A percentile compares a stretch with the other conserved stretches of the same genome.
phyloP scores from a whole-genome alignment of 2,113 vertebrate species.

The Notiomystis cincta region DNA sequence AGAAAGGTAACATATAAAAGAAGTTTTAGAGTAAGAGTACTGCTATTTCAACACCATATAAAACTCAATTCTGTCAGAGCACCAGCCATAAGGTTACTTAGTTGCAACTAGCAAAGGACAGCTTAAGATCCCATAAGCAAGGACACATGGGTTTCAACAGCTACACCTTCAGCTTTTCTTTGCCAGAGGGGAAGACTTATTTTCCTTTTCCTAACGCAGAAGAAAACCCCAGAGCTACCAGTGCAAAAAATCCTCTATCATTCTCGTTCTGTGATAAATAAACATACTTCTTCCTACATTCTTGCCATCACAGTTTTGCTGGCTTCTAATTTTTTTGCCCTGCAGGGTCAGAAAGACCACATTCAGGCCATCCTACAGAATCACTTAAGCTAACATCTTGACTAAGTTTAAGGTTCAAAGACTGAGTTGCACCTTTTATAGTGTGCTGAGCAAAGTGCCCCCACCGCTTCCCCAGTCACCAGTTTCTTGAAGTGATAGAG shows the following conservation, averaged over 20 bases:
- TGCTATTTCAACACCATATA: neutral
- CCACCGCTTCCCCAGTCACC: fast-evolving
- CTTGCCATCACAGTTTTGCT: neutral
- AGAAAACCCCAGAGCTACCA: neutral
- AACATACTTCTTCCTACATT: neutral
- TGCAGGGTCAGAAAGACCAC: neutral
- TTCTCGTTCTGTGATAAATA: neutral
- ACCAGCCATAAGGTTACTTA: neutral
- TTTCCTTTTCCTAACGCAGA: neutral
- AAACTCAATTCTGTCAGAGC: neutral
- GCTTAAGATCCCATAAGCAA: neutral
- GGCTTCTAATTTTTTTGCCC: neutral
- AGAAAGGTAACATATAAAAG: neutral
- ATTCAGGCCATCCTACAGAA: neutral
- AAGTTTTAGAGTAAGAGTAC: neutral
- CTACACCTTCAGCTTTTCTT: neutral
- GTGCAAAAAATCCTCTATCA: neutral
- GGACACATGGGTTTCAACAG: neutral
- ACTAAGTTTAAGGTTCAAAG: neutral
- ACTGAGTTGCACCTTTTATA: neutral
- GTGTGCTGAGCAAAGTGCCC: neutral
- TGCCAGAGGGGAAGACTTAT: neutral
- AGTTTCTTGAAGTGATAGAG: neutral
- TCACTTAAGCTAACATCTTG: neutral
- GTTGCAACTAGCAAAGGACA: neutral